A percentile compares a stretch with the other conserved stretches of the same genome.
phyloP scores from a whole-genome alignment of 1,140 invertebrate species.

The Temnothorax longispinosus region DNA sequence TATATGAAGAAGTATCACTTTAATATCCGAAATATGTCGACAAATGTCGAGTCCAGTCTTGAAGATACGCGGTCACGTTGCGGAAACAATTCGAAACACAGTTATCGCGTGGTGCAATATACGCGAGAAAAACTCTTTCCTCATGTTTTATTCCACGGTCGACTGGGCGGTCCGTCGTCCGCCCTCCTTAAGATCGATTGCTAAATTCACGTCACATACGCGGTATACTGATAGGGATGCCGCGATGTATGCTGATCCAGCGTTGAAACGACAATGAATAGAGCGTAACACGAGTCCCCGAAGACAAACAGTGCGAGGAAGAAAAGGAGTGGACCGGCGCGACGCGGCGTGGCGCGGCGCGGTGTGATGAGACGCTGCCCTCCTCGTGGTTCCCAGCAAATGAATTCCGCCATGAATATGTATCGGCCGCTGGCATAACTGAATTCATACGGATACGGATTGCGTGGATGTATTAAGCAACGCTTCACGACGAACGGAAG shows the following conservation, averaged over 20 bases:
- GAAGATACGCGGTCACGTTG: constrained; percentile 30
- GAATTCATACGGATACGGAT: constrained; percentile 76
- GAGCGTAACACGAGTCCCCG: constrained; percentile 20
- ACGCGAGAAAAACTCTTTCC: constrained; percentile 59
- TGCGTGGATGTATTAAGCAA: constrained; percentile 49
- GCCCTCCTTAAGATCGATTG: constrained; percentile 67
- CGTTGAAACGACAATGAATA: constrained; percentile 60
- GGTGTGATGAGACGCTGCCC: constrained; percentile 78
- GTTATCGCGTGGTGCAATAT: background rate
- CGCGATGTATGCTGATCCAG: constrained; percentile 18
- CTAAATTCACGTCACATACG: constrained; percentile 54
- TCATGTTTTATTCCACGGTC: constrained; percentile 72
- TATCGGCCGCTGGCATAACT: constrained; percentile 79
- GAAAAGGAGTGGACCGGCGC: constrained; percentile 60
- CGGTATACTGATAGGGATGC: background rate
- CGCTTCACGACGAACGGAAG: constrained; percentile 68
- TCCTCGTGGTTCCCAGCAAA: constrained; percentile 78
- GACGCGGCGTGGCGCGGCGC: background rate
- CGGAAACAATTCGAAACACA: constrained; percentile 5
- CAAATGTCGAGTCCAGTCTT: background rate
- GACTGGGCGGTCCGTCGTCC: constrained; percentile 65
- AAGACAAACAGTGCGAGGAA: constrained; percentile 50
- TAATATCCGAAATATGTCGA: background rate
- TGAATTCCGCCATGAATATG: constrained; percentile 82
- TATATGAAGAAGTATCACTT: background rate